phyloP scores from a whole-genome alignment of 2,888 invertebrate species.

The Brenthis hecate region DNA sequence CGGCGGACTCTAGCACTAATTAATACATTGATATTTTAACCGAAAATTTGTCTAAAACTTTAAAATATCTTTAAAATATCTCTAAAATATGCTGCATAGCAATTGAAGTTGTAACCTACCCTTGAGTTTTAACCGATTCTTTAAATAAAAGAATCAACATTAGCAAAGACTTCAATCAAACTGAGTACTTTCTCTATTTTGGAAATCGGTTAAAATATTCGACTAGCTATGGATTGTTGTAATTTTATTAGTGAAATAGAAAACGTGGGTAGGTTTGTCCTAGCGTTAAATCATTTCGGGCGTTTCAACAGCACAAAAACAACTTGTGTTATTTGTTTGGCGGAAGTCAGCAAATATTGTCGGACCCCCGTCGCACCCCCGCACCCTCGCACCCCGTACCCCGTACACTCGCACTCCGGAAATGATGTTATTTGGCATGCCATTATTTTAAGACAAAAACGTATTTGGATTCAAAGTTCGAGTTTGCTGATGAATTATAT shows the following conservation, averaged over 20 bases:
- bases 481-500: not conserved
- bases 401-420: not conserved
- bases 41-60: no score
- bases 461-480: not conserved
- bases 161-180: no score
- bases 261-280: not conserved
- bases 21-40: no score
- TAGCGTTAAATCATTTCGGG: constrained; percentile 6
- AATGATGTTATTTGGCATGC: not conserved
- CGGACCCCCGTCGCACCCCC: constrained; percentile 4
- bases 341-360: constrained; percentile 10
- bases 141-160: no score
- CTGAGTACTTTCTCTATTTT: no score
- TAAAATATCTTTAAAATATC: no score
- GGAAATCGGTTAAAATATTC: no score
- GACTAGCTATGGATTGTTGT: not conserved
- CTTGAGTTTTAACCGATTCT: no score
- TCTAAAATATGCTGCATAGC: no score
- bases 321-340: constrained; percentile 1
- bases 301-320: constrained; percentile 3
- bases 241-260: not conserved
- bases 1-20: no score
- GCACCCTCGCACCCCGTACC: not conserved
- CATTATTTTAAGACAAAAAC: not conserved
- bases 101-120: no score